Evolutionary conservation across 2,888 invertebrate genomes (phyloP).

Genomic region (Dendrolimus houi): DNA sequence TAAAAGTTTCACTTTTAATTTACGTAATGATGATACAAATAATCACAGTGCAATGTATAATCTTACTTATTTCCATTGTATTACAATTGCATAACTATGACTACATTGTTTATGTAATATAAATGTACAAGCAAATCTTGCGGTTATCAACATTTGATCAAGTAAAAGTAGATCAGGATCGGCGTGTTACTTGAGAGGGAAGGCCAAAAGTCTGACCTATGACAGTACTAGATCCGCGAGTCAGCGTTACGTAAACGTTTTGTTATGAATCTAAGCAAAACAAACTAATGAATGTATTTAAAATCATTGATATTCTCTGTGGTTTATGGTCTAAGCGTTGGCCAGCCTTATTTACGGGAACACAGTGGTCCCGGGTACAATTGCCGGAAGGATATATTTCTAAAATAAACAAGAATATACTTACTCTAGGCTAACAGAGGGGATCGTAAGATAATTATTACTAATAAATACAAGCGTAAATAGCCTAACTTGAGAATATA

Average conservation of each 20-base stretch:
- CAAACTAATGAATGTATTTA: neutral
- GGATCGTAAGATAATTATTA: too few relatives aligned
- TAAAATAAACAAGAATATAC: too few relatives aligned
- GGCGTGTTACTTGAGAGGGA: constrained; percentile 23
- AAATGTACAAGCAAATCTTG: neutral
- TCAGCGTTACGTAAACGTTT: constrained; percentile 6
- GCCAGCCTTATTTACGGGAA: too few relatives aligned
- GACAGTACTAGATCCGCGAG: constrained; percentile 23
- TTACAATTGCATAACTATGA: neutral
- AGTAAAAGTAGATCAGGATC: constrained; percentile 27
- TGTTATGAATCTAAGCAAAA: neutral
- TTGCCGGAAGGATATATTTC: too few relatives aligned
- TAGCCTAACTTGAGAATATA: too few relatives aligned
- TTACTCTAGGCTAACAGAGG: too few relatives aligned
- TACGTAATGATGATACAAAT: neutral
- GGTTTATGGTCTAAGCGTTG: too few relatives aligned
- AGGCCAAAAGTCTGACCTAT: constrained; percentile 25
- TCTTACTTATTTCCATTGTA: neutral
- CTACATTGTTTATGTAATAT: neutral
- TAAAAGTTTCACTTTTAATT: constrained; percentile 2
- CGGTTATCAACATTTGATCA: constrained; percentile 11
- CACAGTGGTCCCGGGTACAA: too few relatives aligned
- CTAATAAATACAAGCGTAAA: too few relatives aligned
- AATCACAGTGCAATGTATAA: constrained; percentile 1
- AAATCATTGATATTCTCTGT: too few relatives aligned